A percentile compares a stretch with the other conserved stretches of the same genome.
These are phyloP conservation scores for Psylliodes chrysocephalus DNA, from an alignment of 2,888 invertebrate species.

Conservation along the genomic window DNA sequence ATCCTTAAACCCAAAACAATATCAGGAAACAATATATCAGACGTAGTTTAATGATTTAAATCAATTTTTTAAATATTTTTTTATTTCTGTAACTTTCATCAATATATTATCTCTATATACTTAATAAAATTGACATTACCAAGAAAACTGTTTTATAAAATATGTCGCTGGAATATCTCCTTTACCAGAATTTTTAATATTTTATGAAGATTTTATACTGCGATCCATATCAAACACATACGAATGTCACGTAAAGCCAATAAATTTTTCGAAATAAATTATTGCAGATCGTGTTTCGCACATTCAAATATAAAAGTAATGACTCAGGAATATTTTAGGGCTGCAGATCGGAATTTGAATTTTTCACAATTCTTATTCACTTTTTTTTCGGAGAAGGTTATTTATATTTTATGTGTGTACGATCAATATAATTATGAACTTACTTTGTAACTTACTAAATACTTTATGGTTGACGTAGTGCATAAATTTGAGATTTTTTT, in stretches of 20 bases:
- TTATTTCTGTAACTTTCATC: too few relatives aligned
- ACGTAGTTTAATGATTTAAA: too few relatives aligned
- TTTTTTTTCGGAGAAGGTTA: slow-evolving; percentile 1
- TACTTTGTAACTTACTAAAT: not conserved
- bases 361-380: slow-evolving; percentile 26
- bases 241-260: slow-evolving; percentile 43
- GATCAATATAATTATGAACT: not conserved
- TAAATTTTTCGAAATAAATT: slow-evolving; percentile 44
- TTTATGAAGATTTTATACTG: slow-evolving; percentile 44
- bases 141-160: not conserved
- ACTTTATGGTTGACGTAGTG: not conserved
- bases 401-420: not conserved
- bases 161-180: not conserved
- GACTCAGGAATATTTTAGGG: slow-evolving; percentile 36
- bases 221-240: slow-evolving; percentile 41
- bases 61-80: too few relatives aligned
- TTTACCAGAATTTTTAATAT: slow-evolving; percentile 40
- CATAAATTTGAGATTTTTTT: not conserved
- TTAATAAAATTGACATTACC: not conserved
- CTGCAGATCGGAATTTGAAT: slow-evolving; percentile 23
- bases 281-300: slow-evolving; percentile 41
- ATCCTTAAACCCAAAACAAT: too few relatives aligned
- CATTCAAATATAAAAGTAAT: slow-evolving; percentile 37
- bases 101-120: too few relatives aligned
- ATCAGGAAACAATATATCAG: too few relatives aligned